Percentiles rank a stretch among this genome's conserved stretches.
These are phyloP conservation scores for Sebastes elongatus DNA, from an alignment of 2,797 vertebrate species.

Conservation along the genomic window DNA sequence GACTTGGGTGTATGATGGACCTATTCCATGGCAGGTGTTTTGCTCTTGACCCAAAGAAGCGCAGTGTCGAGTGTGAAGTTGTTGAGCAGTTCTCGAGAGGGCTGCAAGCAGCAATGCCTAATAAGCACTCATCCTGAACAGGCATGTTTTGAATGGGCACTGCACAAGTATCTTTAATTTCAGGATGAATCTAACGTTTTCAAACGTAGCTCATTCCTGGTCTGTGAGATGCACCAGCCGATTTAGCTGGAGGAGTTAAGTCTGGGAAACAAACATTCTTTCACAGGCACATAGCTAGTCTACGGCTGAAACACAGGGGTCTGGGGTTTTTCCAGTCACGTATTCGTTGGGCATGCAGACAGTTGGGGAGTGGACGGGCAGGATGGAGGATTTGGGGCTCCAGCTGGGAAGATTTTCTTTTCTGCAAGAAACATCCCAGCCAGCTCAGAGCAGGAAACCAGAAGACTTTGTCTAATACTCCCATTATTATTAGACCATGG, in stretches of 20 bases:
- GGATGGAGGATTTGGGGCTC: slow-evolving; percentile 15
- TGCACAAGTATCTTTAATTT: background rate
- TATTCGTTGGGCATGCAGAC: slow-evolving; percentile 17
- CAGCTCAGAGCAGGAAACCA: background rate
- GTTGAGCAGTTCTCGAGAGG: too few species aligned
- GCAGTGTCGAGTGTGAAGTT: too few species aligned
- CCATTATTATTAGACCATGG: background rate
- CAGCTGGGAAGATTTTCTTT: slow-evolving; percentile 25
- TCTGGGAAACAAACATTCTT: background rate
- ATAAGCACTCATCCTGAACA: too few species aligned
- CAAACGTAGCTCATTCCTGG: background rate
- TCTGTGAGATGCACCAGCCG: background rate
- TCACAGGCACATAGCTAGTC: background rate
- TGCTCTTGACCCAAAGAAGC: too few species aligned
- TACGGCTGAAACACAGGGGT: background rate
- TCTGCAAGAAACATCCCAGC: slow-evolving; percentile 1
- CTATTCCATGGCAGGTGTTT: too few species aligned
- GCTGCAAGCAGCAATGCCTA: too few species aligned
- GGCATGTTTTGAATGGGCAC: too few species aligned
- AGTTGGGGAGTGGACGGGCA: slow-evolving; percentile 2
- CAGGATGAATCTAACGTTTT: background rate
- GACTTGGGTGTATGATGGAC: too few species aligned
- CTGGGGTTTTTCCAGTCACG: slow-evolving; percentile 14
- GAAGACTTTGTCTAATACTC: background rate
- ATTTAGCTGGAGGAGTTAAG: background rate